Evolutionary conservation across 1,140 invertebrate genomes (phyloP), one percentile per base, ranked within the genome.

Genomic region (Neodiprion lecontei): DNA sequence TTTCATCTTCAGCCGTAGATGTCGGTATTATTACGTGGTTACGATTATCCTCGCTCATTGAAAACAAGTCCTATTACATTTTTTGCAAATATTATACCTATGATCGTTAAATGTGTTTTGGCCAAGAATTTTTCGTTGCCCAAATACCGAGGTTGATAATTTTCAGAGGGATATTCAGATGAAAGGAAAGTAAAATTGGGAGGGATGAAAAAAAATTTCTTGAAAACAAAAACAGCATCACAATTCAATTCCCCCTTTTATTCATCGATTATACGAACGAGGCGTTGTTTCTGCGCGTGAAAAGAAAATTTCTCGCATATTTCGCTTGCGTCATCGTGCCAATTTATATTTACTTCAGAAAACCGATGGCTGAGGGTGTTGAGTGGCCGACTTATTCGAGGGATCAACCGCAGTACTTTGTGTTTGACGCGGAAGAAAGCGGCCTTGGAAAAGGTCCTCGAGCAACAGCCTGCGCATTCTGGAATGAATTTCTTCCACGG

Each of bases 401-500:
- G 76, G 91, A 94, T 40, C 92, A 95, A 78, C 95, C 96, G 21
- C 92, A 95, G 83, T 98, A 98, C 85, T 96, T 96, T 84, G 95
- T 96, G 79, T 95, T 97, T 84, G 94, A 97, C 77, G 94, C 95
- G 0, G 93, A 96, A 79, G 91, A 92, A 17, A 89, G 87, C 68
- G 93, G 92, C 47, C 89, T 91, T 11, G 95, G 95, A 4, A 92
- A 92, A 77, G 97, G 96, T 72, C 96, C 96, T 1, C 88, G 96
- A 68, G 93, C 95, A 67, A 94, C 95, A 61, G 91, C 95, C 23
- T 99, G 97, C 84, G 96, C 96, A 67, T 99, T 99, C 88, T 99
- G 97, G 97, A 97, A 97, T 82, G 92, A 96, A 74, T 97, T 98
- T 87, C 90, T 98, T 82, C 97, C 97, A 68, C 92, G 93, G 86